A percentile compares a stretch with the other conserved stretches of the same genome.
Evolutionary conservation across 2,888 invertebrate species (phyloP).

Genomic region (Drosophila koepferae): DNA sequence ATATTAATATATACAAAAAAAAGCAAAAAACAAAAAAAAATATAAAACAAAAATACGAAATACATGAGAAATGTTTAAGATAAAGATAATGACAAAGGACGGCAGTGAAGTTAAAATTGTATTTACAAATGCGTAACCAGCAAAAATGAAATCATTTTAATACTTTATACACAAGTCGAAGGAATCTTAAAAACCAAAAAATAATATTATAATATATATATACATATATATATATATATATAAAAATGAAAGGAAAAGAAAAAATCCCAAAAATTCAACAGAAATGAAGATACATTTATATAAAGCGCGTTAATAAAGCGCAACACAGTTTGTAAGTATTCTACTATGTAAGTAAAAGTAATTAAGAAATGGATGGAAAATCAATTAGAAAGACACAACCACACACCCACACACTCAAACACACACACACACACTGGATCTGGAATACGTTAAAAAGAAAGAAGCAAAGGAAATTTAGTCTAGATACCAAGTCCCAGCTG

Average conservation of each 20-base stretch:
- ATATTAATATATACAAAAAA: conserved; percentile 75
- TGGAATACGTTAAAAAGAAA: conserved; percentile 38
- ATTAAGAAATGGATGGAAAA: conserved; percentile 60
- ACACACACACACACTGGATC: conserved; percentile 31
- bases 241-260: background rate
- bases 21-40: conserved; percentile 26
- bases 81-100: conserved; percentile 44
- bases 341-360: conserved; percentile 72
- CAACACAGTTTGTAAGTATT: conserved; percentile 75
- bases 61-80: conserved; percentile 32
- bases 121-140: conserved; percentile 81
- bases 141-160: conserved; percentile 79
- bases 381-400: conserved; percentile 62
- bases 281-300: conserved; percentile 67
- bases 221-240: conserved; percentile 6
- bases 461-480: conserved; percentile 8
- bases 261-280: conserved; percentile 40
- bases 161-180: conserved; percentile 80
- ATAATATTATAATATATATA: background rate
- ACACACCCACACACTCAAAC: conserved; percentile 13
- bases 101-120: conserved; percentile 73
- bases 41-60: conserved; percentile 36
- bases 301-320: conserved; percentile 58
- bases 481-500: conserved; percentile 34
- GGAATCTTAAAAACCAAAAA: conserved; percentile 49